Percentiles rank a stretch among this genome's conserved stretches.
Evolutionary conservation across 1,140 invertebrate species (phyloP).

Genomic region (Metaphire vulgaris): DNA sequence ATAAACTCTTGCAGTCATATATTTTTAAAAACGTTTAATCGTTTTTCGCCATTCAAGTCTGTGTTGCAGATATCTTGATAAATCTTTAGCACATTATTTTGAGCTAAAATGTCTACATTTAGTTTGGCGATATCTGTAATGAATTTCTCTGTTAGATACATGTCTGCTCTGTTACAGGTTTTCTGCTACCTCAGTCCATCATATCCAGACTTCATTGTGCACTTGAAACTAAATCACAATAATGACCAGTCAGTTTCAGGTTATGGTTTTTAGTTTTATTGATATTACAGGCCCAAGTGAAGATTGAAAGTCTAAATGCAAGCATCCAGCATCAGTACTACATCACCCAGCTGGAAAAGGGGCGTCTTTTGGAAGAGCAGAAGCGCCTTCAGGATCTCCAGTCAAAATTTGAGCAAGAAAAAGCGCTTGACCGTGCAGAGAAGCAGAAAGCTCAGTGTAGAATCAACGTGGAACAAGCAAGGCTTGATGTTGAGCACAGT

Average conservation of each 20-base stretch:
- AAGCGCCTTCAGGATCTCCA: neutral
- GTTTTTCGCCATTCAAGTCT: too few species aligned
- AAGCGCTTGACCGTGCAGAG: neutral
- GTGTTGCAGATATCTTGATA: too few species aligned
- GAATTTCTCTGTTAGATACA: too few species aligned
- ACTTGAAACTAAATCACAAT: neutral
- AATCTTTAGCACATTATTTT: too few species aligned
- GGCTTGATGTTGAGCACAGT: constrained; percentile 1
- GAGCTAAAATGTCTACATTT: too few species aligned
- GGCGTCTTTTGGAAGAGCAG: neutral
- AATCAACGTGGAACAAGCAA: neutral
- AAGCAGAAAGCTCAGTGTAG: neutral
- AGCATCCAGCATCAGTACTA: neutral
- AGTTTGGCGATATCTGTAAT: too few species aligned
- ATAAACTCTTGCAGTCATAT: too few species aligned
- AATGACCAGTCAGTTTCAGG: neutral
- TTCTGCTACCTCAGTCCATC: neutral
- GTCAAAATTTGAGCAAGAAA: constrained; percentile 1
- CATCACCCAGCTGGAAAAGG: neutral
- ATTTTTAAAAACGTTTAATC: too few species aligned
- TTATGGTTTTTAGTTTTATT: neutral
- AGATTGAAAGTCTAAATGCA: neutral
- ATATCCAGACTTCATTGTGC: neutral
- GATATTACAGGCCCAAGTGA: constrained; percentile 14
- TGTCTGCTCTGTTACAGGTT: neutral